Evolutionary conservation across 2,888 invertebrate species (phyloP).

Genomic region (Campoplex capitator): DNA sequence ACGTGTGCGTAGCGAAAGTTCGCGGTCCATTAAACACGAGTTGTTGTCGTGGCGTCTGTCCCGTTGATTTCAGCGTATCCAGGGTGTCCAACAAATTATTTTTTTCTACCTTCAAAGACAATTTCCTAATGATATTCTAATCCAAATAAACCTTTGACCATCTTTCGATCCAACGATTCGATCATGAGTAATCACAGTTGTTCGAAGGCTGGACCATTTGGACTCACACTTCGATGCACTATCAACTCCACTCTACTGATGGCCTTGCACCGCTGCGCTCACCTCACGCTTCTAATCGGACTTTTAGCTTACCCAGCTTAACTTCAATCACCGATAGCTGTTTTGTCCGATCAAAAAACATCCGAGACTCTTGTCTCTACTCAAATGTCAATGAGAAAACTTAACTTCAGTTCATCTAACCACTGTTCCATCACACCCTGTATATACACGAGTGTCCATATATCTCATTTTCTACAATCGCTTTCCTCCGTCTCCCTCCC

Average conservation of each 20-base stretch:
- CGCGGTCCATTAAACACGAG: constrained; percentile 75
- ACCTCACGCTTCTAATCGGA: background rate
- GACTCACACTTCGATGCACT: background rate
- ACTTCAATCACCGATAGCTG: background rate
- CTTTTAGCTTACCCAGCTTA: background rate
- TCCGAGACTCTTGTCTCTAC: background rate
- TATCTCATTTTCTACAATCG: constrained; percentile 7
- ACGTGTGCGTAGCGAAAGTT: constrained; percentile 62
- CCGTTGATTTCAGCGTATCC: constrained; percentile 26
- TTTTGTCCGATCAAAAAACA: background rate
- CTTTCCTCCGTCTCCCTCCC: constrained; percentile 24
- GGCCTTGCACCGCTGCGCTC: no score
- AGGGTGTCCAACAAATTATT: constrained; percentile 8
- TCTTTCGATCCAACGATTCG: background rate
- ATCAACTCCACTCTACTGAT: no score
- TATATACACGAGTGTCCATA: background rate
- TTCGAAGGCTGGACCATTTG: background rate
- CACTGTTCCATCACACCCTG: background rate
- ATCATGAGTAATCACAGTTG: background rate
- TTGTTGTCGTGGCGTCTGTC: constrained; percentile 65
- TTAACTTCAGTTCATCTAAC: background rate
- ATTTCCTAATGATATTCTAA: background rate
- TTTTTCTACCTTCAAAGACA: background rate
- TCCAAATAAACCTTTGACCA: background rate
- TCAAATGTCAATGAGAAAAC: background rate